Conservation (phyloP, 2,113 vertebrate species). For the Sphyrna mokarran region DNA sequence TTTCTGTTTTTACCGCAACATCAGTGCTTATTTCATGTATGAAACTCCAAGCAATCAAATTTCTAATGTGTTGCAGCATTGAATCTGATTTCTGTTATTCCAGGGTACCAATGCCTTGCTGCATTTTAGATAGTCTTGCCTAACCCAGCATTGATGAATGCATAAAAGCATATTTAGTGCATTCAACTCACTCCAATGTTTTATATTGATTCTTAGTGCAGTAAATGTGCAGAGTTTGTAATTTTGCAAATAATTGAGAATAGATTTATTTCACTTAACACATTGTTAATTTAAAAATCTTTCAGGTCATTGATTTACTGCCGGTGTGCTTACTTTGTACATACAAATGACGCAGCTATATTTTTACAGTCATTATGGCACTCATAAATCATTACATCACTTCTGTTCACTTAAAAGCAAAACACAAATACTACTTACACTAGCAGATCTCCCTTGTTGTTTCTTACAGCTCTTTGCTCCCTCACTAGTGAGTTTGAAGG, state of each 20-base stretch:
- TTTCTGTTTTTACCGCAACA: too few relatives aligned
- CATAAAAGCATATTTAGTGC: too few relatives aligned
- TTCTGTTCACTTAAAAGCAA: background rate
- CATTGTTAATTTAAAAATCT: constrained; percentile 7
- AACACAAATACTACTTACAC: background rate
- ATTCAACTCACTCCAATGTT: background rate
- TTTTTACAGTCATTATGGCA: background rate
- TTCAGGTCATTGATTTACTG: background rate
- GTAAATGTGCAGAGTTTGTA: background rate
- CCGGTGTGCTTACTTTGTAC: background rate
- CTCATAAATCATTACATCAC: background rate
- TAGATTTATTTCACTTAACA: background rate
- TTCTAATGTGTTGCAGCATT: background rate
- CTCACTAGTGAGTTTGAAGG: too few relatives aligned
- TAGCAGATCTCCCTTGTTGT: too few relatives aligned
- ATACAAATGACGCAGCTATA: background rate
- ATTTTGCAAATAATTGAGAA: background rate
- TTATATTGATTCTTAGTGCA: background rate
- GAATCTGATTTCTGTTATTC: background rate
- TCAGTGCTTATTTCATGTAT: background rate
- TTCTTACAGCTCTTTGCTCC: too few relatives aligned
- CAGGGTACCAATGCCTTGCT: background rate
- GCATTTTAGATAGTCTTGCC: background rate
- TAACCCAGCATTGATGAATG: background rate
- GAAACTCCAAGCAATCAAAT: background rate